A percentile compares a stretch with the other conserved stretches of the same genome.
phyloP scores from a whole-genome alignment of 2,113 vertebrate genomes.

The Hemiscyllium ocellatum region DNA sequence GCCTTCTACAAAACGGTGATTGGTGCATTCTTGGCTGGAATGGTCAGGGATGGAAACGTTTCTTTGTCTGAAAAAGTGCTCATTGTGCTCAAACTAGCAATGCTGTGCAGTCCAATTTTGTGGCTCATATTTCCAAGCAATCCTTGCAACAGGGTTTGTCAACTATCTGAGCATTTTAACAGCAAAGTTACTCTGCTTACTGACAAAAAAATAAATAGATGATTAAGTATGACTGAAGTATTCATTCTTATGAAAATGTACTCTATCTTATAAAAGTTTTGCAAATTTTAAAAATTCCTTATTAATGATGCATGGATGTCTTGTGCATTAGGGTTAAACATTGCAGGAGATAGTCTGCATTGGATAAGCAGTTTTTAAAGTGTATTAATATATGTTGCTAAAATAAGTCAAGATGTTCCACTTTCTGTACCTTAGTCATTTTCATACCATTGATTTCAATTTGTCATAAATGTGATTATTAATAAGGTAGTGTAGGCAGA shows the following conservation, averaged over 20 bases:
- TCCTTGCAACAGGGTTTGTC: background rate
- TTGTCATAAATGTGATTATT: background rate
- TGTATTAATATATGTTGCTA: background rate
- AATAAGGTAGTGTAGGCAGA: background rate
- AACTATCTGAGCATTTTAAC: background rate
- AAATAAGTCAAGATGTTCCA: background rate
- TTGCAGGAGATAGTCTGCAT: background rate
- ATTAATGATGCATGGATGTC: background rate
- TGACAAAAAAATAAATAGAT: background rate
- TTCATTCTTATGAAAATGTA: background rate
- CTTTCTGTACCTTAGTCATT: background rate
- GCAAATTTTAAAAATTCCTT: background rate
- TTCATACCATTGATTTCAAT: background rate
- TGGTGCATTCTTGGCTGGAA: no score
- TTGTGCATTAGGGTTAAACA: background rate
- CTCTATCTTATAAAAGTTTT: background rate
- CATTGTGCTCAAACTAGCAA: no score
- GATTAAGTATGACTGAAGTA: background rate
- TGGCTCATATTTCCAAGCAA: background rate
- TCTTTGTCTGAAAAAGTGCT: no score
- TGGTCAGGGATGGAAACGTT: no score
- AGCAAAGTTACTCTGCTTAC: background rate
- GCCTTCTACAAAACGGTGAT: no score
- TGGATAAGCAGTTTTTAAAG: background rate
- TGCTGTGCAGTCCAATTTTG: no score